Conservation (phyloP, 2,888 invertebrate species). For the Adineta ricciae region DNA sequence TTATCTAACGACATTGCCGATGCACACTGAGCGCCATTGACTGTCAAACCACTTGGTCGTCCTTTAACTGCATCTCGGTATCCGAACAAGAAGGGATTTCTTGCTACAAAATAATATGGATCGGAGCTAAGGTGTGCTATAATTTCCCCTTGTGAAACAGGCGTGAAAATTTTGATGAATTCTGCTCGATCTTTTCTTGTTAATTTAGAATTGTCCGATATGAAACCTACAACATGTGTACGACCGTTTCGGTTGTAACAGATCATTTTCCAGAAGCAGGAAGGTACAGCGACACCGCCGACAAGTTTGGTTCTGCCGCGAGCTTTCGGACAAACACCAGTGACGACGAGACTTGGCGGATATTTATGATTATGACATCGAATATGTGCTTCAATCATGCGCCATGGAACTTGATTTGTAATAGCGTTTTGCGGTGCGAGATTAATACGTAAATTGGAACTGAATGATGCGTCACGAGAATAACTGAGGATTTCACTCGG, state of each 20-base stretch:
- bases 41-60: not conserved
- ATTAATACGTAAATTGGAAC: not conserved
- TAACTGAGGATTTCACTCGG: too few relatives aligned
- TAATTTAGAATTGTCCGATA: too few relatives aligned
- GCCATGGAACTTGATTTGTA: not conserved
- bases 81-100: not conserved
- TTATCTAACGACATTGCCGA: not conserved
- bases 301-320: too few relatives aligned
- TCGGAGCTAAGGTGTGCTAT: not conserved
- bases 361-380: not conserved
- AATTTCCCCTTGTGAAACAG: too few relatives aligned
- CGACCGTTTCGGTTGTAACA: too few relatives aligned
- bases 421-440: not conserved
- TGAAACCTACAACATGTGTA: too few relatives aligned
- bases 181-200: too few relatives aligned
- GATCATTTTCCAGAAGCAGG: too few relatives aligned
- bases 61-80: not conserved
- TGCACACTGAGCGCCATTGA: not conserved
- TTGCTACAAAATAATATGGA: not conserved
- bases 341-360: not conserved
- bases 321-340: not conserved
- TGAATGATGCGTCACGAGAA: too few relatives aligned
- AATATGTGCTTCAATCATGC: not conserved
- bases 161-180: too few relatives aligned
- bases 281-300: too few relatives aligned